Percentiles rank a stretch among this genome's conserved stretches.
Conservation (phyloP, 2,797 vertebrate species). For the Myioborus melanocephalus region DNA sequence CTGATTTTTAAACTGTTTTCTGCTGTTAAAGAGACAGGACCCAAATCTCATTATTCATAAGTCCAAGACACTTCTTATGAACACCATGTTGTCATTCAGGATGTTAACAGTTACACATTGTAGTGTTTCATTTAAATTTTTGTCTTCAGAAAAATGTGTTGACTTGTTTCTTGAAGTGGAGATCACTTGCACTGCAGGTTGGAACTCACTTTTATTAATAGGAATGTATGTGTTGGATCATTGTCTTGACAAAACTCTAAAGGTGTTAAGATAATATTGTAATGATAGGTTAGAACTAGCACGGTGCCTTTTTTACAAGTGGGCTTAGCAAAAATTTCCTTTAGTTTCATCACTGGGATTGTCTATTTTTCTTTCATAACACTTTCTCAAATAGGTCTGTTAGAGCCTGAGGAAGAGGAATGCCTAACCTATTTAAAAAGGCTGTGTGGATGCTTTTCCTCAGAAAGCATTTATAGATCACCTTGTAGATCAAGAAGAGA, state of each 20-base stretch:
- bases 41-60: background rate
- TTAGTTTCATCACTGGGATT: background rate
- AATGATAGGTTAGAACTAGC: background rate
- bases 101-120: background rate
- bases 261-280: background rate
- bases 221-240: background rate
- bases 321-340: background rate
- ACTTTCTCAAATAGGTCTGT: background rate
- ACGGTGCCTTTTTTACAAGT: background rate
- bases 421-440: constrained; percentile 13
- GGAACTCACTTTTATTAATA: background rate
- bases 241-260: background rate
- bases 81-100: background rate
- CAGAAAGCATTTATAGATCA: background rate
- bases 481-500: background rate
- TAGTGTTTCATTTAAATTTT: background rate
- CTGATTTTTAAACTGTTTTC: background rate
- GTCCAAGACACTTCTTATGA: background rate
- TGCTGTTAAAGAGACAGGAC: background rate
- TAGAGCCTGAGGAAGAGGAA: constrained; percentile 3
- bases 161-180: background rate
- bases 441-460: background rate
- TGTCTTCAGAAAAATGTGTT: background rate
- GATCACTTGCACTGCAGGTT: background rate
- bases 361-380: background rate